Conservation (phyloP, 2,888 invertebrate genomes). For the Athetis lepigone region DNA sequence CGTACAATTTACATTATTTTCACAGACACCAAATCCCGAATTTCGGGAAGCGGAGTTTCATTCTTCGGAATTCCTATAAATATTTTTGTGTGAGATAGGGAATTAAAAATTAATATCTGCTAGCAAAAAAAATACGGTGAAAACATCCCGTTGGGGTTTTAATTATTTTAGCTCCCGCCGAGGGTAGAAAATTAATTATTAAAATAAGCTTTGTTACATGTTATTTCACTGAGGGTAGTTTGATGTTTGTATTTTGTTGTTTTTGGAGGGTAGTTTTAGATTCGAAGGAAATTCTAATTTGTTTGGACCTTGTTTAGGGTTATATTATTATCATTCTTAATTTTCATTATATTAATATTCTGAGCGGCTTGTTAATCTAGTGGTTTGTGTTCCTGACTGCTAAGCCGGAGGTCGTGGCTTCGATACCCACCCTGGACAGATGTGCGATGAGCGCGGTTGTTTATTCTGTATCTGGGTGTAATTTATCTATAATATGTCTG, state of each 20-base stretch:
- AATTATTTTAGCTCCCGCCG: conserved; percentile 41
- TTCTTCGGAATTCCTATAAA: conserved; percentile 42
- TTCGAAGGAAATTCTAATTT: not conserved
- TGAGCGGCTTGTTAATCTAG: no score
- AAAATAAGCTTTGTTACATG: conserved; percentile 24
- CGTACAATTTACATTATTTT: not conserved
- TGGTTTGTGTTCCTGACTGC: no score
- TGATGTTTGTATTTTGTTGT: not conserved
- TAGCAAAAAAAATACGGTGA: conserved; percentile 32
- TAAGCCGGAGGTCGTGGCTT: no score
- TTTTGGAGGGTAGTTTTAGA: not conserved
- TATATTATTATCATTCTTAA: no score
- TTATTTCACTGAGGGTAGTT: conserved; percentile 14
- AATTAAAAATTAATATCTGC: conserved; percentile 49
- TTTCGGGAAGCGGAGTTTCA: conserved; percentile 26
- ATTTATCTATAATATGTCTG: no score
- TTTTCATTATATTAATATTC: no score
- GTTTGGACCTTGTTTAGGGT: no score
- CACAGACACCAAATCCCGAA: conserved; percentile 4
- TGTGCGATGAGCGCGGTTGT: no score
- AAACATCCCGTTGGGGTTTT: conserved; percentile 29
- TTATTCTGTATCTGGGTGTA: no score
- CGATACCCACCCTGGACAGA: no score
- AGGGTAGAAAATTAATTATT: conserved; percentile 45
- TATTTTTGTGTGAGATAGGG: conserved; percentile 39